These are phyloP conservation scores for Lepidochitona cinerea DNA, from an alignment of 2,888 invertebrate genomes.

Conservation along the genomic window DNA sequence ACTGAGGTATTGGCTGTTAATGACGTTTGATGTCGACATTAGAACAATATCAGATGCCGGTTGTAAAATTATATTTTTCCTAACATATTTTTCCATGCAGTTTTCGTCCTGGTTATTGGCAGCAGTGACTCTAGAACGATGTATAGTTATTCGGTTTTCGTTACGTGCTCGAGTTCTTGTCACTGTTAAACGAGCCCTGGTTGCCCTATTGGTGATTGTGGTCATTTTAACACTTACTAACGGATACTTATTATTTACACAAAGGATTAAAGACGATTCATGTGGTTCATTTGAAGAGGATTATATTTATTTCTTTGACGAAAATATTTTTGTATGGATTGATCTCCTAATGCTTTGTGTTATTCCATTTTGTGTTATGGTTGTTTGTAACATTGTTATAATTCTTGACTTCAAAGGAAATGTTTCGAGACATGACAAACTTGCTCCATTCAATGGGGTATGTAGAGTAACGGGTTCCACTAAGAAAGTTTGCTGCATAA, in stretches of 20 bases:
- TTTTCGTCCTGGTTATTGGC: slow-evolving; percentile 46
- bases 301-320: slow-evolving; percentile 30
- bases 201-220: slow-evolving; percentile 16
- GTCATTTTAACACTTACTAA: slow-evolving; percentile 17
- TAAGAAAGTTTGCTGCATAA: slow-evolving; percentile 23
- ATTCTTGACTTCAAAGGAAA: slow-evolving; percentile 10
- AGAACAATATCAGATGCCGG: slow-evolving; percentile 28
- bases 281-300: slow-evolving; percentile 34
- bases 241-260: slow-evolving; percentile 41
- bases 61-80: slow-evolving; percentile 41
- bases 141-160: slow-evolving; percentile 29
- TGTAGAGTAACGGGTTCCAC: slow-evolving; percentile 10
- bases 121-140: slow-evolving; percentile 35
- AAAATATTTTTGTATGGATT: slow-evolving; percentile 40
- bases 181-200: slow-evolving; percentile 24
- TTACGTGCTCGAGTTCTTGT: slow-evolving; percentile 15
- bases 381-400: slow-evolving; percentile 34
- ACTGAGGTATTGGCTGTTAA: slow-evolving; percentile 33
- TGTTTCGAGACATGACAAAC: slow-evolving; percentile 9
- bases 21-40: slow-evolving; percentile 31
- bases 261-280: slow-evolving; percentile 34
- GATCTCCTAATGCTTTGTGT: slow-evolving; percentile 35
- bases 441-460: slow-evolving; percentile 14
- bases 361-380: slow-evolving; percentile 36
- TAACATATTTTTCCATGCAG: slow-evolving; percentile 44